These are phyloP conservation scores for Erannis defoliaria DNA, from an alignment of 2,888 invertebrate species.

Conservation along the genomic window DNA sequence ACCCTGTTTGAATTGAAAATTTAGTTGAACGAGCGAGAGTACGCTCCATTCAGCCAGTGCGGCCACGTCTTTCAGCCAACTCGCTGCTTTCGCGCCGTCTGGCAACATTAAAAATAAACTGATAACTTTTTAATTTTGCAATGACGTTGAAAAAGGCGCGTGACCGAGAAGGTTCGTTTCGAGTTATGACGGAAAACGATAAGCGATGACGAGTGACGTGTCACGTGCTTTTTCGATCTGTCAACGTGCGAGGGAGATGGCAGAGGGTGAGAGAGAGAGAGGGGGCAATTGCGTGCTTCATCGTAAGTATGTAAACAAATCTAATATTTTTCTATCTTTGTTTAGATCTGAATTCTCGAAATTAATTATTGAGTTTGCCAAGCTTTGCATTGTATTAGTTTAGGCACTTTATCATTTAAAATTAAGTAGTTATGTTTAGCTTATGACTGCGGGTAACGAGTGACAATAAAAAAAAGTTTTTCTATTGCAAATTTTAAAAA, in stretches of 20 bases:
- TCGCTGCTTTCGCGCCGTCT: conserved; percentile 70
- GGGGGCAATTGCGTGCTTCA: conserved; percentile 59
- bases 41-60: conserved; percentile 78
- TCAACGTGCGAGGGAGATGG: conserved; percentile 75
- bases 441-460: too few species aligned
- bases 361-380: background rate
- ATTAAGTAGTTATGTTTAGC: too few species aligned
- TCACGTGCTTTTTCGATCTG: conserved; percentile 74
- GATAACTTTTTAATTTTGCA: conserved; percentile 29
- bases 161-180: conserved; percentile 20
- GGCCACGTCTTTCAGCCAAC: conserved; percentile 84
- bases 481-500: too few species aligned
- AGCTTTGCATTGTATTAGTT: too few species aligned
- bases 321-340: conserved; percentile 36
- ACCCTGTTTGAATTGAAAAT: conserved; percentile 86
- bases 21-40: conserved; percentile 82
- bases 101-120: conserved; percentile 45
- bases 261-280: conserved; percentile 55
- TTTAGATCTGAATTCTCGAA: background rate
- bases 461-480: too few species aligned
- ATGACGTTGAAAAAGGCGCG: conserved; percentile 34
- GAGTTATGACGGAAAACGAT: conserved; percentile 50
- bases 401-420: too few species aligned
- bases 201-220: conserved; percentile 49
- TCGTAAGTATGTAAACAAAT: conserved; percentile 63